A percentile compares a stretch with the other conserved stretches of the same genome.
Conservation (phyloP, 2,113 vertebrate species). For the Piaya cayana region DNA sequence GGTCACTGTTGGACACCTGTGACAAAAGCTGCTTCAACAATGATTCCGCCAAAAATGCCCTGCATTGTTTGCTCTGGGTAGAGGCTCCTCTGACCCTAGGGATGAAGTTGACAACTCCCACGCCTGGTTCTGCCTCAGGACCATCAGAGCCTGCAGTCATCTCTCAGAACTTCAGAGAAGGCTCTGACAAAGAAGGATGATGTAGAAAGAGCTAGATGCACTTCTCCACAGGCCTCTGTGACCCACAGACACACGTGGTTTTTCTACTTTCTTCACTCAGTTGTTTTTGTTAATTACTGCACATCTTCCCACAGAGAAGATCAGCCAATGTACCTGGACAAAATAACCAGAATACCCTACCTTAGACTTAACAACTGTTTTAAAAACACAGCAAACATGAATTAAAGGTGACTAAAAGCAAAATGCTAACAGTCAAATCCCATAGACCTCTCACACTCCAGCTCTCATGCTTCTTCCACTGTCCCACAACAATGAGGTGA, state of each 20-base stretch:
- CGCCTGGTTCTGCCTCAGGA: neutral
- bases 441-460: neutral
- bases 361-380: neutral
- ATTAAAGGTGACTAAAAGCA: neutral
- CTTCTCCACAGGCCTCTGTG: neutral
- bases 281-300: neutral
- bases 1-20: neutral
- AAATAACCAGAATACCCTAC: neutral
- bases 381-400: neutral
- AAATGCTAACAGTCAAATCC: neutral
- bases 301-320: neutral
- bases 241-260: neutral
- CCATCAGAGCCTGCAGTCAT: neutral
- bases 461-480: neutral
- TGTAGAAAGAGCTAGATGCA: neutral
- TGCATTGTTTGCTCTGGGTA: neutral
- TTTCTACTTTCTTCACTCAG: neutral
- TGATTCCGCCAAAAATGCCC: neutral
- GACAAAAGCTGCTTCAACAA: neutral
- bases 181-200: neutral
- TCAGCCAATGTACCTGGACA: neutral
- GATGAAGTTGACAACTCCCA: neutral
- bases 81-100: neutral
- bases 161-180: neutral
- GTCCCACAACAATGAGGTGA: accelerated